Base-by-base conservation (phyloP, 1,140 invertebrate species). In the Listronotus bonariensis region DNA sequence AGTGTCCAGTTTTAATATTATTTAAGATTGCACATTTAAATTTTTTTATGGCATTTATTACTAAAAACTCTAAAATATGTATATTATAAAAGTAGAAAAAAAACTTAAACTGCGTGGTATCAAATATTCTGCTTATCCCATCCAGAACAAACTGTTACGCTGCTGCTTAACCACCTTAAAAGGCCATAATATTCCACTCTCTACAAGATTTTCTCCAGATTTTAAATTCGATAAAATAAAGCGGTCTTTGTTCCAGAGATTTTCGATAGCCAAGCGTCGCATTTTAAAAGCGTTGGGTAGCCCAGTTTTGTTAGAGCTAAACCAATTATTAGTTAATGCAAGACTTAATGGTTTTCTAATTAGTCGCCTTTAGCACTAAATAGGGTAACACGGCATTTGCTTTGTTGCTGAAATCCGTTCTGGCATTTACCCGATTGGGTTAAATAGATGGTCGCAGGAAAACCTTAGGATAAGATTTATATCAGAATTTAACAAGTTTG, bases 301-400 rank as follows among this genome's bases (percentile, higher is more conserved):
- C 26, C 43, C n/a, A 17, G 18, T 53, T 53, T 36, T 10, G 34
- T 36, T 62, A 53, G 41, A 62, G 31, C 48, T 53, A 62, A 62
- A 62, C 59, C 49, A 62, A 62, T 62, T 62, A 62, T 62, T 53
- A 62, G 59, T 53, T 38, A 62, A 53, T 43, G 49, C 51, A 53
- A 31, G 48, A 41, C 38, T 62, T 62, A 62, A 62, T 62, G 59
- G 49, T 62, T 45, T 52, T 41, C 59, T 53, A 62, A 62, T 62
- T 49, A 62, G 59, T 62, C 34, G 48, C 49, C 59, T 53, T 53
- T 53, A 43, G 59, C 38, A 45, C 15, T 34, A 53, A 62, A 62
- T 62, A 53, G 59, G 59, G 40, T 62, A 20, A 32, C 42, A 62
- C 36, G 26, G 52, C 53, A 62, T 53, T 62, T 53, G 40, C 48